Base-by-base conservation (phyloP, 2,113 vertebrate species). In the Tyrannus savana region DNA sequence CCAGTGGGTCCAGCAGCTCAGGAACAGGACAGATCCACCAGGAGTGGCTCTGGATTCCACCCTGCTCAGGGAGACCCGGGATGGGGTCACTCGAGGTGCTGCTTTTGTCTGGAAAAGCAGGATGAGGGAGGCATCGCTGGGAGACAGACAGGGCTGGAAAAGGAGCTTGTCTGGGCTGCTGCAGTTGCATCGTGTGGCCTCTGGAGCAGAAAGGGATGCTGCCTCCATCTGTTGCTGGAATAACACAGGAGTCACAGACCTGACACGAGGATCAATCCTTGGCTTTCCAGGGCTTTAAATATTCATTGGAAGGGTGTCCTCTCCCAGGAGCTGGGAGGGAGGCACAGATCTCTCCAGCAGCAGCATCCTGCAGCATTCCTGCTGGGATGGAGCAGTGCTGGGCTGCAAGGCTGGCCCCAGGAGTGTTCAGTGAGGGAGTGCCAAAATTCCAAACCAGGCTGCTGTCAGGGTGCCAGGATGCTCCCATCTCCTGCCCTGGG, bases 151-250 rank as follows among this genome's bases (percentile, higher is more conserved):
- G 31, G 35, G 50, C 53, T 42, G 5, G 39, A 3, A 22, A 68
- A 71, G 71, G 83, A 83, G 16, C 25, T 24, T 5, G 23, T 62
- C 35, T 8, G 4, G 3, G 1, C 69, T 39, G 69, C 82, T 76
- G 84, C 56, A 56, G 0, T 4, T 9, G 56, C 60, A 1, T 4
- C 12, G 4, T 2, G 39, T 2, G 7, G 35, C 27, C 73, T 50
- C 3, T 1, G 24, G 67, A n/a, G 33, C 55, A 53, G 89, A 7
- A 23, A 7, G 80, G 56, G 69, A 28, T 22, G 35, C 27, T 83
- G 52, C 30, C 39, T 47, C 42, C 24, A 3, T 46, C 76, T 81
- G 55, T 2, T 46, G 33, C 84, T 69, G 88, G 37, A 56, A 13
- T 16, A 49, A 19, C 49, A 10, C 6, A 3, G 3, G 30, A 47